Evolutionary conservation across 2,888 invertebrate genomes (phyloP).

Genomic region (Tachina lurida): DNA sequence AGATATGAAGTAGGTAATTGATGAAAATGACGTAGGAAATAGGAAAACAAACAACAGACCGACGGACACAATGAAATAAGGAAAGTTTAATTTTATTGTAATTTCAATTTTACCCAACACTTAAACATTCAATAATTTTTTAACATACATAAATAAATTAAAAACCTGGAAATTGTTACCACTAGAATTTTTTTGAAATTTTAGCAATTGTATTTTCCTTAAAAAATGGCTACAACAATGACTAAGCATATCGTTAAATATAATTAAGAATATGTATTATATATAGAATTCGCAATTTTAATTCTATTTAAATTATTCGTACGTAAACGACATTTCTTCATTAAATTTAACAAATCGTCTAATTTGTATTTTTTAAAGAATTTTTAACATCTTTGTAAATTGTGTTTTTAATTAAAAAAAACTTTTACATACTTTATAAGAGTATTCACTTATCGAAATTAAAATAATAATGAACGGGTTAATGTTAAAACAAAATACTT

Average conservation of each 20-base stretch:
- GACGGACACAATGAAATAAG: conserved; percentile 39
- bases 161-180: background rate
- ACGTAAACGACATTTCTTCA: too few relatives aligned
- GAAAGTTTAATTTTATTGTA: background rate
- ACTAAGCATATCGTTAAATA: too few relatives aligned
- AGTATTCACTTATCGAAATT: conserved; percentile 25
- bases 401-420: background rate
- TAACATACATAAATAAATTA: background rate
- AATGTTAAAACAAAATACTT: conserved; percentile 75
- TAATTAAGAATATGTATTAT: too few relatives aligned
- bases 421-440: too few relatives aligned
- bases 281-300: too few relatives aligned
- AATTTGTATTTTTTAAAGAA: background rate
- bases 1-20: conserved; percentile 50
- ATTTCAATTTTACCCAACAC: background rate
- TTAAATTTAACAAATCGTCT: background rate
- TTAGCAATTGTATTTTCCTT: too few relatives aligned
- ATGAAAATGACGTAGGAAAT: conserved; percentile 45
- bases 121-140: background rate
- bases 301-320: too few relatives aligned
- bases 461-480: conserved; percentile 16
- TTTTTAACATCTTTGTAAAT: background rate
- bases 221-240: too few relatives aligned
- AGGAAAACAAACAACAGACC: conserved; percentile 24
- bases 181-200: too few relatives aligned